Conservation (phyloP, 1,140 invertebrate species). For the Sarcophaga peregrina region DNA sequence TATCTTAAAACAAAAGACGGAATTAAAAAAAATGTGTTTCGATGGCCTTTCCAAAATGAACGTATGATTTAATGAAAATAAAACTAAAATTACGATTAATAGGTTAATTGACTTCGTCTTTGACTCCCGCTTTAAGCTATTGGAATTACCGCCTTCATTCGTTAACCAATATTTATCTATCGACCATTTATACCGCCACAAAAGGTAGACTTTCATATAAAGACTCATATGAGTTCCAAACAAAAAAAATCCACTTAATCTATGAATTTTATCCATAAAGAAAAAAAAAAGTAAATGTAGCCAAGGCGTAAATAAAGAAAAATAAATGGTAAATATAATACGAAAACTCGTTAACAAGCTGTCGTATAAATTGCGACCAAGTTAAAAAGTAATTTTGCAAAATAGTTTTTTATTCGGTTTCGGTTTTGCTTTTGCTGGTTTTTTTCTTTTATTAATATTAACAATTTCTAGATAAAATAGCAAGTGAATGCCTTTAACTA, state of each 20-base stretch:
- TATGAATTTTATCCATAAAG: background rate
- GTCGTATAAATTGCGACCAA: constrained; percentile 41
- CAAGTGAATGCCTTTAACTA: constrained; percentile 36
- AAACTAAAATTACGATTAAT: constrained; percentile 17
- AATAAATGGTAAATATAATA: background rate
- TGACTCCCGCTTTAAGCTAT: constrained; percentile 4
- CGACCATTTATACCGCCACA: background rate
- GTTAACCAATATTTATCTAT: constrained; percentile 14
- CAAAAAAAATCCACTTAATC: constrained; percentile 17
- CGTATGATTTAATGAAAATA: background rate
- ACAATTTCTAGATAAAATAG: background rate
- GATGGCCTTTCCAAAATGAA: background rate
- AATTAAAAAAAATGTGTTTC: no score
- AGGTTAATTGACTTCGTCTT: background rate
- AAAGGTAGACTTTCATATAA: no score
- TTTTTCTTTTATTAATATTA: constrained; percentile 32
- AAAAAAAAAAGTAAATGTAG: constrained; percentile 10
- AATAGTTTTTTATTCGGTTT: background rate
- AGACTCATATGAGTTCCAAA: background rate
- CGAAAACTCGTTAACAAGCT: constrained; percentile 39
- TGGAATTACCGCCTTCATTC: background rate
- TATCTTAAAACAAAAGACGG: no score
- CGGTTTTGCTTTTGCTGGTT: no score
- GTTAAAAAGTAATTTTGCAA: constrained; percentile 36
- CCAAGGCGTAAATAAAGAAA: background rate